Evolutionary conservation across 1,140 invertebrate species (phyloP).

Genomic region (Euwallacea similis): DNA sequence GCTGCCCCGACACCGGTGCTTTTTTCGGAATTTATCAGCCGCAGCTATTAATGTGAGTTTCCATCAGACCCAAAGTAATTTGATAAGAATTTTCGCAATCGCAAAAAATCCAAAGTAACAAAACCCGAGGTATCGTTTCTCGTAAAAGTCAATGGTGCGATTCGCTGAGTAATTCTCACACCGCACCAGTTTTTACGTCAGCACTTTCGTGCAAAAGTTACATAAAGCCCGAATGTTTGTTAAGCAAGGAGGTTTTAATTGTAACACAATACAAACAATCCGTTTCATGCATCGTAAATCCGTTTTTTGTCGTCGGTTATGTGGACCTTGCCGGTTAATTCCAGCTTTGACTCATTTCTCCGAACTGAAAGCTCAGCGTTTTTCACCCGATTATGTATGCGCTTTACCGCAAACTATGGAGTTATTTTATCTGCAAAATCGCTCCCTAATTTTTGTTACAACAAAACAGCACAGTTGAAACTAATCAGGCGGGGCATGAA

Average conservation of each 20-base stretch:
- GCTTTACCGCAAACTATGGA: no score
- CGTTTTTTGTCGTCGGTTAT: not conserved
- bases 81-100: no score
- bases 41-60: conserved; percentile 2
- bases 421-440: no score
- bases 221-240: no score
- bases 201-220: conserved; percentile 1
- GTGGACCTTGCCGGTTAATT: not conserved
- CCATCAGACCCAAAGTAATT: not conserved
- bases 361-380: no score
- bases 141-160: conserved; percentile 9
- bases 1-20: not conserved
- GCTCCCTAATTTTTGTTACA: not conserved
- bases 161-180: conserved; percentile 11
- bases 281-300: not conserved
- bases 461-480: not conserved
- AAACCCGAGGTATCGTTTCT: conserved; percentile 12
- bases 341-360: no score
- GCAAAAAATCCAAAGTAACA: no score
- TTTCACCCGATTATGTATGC: no score
- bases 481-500: conserved; percentile 10
- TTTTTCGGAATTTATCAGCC: not conserved
- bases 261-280: no score
- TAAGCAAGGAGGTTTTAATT: no score
- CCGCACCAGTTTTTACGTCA: conserved; percentile 13